A percentile compares a stretch with the other conserved stretches of the same genome.
Conservation (phyloP, 2,888 invertebrate species). For the Sinopyrophorus schimmeli region DNA sequence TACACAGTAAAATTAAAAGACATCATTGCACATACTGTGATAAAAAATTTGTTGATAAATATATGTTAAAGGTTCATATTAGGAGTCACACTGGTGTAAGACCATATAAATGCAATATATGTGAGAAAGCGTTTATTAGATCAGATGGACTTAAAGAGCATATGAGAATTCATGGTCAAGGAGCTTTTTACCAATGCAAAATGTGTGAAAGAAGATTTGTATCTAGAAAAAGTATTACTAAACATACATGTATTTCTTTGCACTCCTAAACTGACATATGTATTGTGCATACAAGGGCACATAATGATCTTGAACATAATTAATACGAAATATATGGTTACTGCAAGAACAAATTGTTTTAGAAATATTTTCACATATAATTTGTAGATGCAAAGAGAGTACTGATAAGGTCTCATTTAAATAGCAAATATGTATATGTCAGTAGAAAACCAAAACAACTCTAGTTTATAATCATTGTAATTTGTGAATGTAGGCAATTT, state of each 20-base stretch:
- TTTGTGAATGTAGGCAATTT: no score
- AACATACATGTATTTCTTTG: constrained; percentile 43
- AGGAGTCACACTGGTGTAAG: constrained; percentile 45
- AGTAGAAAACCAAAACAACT: no score
- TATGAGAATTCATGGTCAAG: constrained; percentile 40
- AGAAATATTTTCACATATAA: no score
- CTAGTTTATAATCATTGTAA: no score
- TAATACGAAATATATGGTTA: no score
- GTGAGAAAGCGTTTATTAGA: constrained; percentile 44
- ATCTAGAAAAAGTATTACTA: constrained; percentile 41
- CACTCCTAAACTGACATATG: no score
- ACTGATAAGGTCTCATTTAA: no score
- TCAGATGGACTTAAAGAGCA: constrained; percentile 47
- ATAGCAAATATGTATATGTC: no score
- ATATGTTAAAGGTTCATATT: constrained; percentile 44
- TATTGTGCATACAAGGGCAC: no score
- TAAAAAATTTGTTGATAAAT: constrained; percentile 45
- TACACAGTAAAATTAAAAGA: constrained; percentile 43
- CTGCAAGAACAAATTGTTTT: no score
- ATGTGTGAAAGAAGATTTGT: constrained; percentile 44
- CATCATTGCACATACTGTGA: constrained; percentile 44
- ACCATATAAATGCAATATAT: constrained; percentile 44
- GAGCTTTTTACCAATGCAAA: constrained; percentile 40
- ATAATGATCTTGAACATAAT: no score
- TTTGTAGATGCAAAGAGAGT: no score